Percentiles rank a stretch among this genome's conserved stretches.
Conservation (phyloP, 2,113 vertebrate species). For the Chamaea fasciata region DNA sequence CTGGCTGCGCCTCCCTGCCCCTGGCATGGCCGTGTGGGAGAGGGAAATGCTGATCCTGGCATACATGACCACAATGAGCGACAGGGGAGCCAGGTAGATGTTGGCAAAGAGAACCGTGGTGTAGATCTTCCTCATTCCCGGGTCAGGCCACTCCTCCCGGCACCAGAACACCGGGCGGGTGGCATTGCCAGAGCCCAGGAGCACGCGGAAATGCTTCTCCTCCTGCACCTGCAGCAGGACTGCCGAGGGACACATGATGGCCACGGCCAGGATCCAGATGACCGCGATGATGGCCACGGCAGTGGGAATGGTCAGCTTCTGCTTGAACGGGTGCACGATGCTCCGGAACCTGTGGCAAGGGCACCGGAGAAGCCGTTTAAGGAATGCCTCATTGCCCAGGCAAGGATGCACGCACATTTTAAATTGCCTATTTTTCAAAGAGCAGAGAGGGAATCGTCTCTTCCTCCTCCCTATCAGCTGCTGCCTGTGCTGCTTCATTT, state of each 20-base stretch:
- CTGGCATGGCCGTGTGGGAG: conserved; percentile 67
- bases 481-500: background rate
- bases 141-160: conserved; percentile 87
- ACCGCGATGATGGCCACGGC: conserved; percentile 74
- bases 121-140: conserved; percentile 88
- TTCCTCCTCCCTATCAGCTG: background rate
- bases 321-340: conserved; percentile 88
- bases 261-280: conserved; percentile 87
- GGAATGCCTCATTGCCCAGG: background rate
- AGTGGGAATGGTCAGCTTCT: conserved; percentile 80
- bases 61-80: conserved; percentile 86
- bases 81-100: conserved; percentile 87
- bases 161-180: conserved; percentile 86
- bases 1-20: conserved; percentile 60
- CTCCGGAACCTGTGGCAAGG: conserved; percentile 79
- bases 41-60: conserved; percentile 82
- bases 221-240: conserved; percentile 87
- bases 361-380: accelerated
- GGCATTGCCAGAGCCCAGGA: conserved; percentile 74
- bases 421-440: background rate
- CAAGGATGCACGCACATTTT: accelerated
- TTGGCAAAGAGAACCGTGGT: conserved; percentile 89
- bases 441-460: background rate
- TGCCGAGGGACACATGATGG: conserved; percentile 88
- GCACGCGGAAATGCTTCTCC: conserved; percentile 78